Evolutionary conservation across 92 coral and sea anemone genomes (phyloP).

Genomic region (Actinostola sp.): DNA sequence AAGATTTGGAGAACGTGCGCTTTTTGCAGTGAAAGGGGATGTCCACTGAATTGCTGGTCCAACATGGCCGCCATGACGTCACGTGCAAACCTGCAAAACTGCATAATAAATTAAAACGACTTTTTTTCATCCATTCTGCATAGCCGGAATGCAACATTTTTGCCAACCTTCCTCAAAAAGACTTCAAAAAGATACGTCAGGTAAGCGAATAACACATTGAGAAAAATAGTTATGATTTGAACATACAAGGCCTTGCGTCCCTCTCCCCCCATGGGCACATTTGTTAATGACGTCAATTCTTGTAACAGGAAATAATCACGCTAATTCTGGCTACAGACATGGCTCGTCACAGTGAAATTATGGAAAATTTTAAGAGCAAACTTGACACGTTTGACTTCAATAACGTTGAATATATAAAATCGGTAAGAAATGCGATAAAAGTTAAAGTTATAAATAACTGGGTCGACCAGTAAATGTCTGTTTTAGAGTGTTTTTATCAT

Average conservation of each 20-base stretch:
- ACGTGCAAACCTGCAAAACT: no score
- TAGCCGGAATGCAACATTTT: slow-evolving; percentile 84
- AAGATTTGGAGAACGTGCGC: no score
- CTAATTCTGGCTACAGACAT: slow-evolving; percentile 79
- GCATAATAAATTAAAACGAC: no score
- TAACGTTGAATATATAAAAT: slow-evolving; percentile 70
- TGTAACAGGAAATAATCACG: slow-evolving; percentile 66
- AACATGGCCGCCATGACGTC: no score
- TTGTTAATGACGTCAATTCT: background rate
- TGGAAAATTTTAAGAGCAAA: slow-evolving; percentile 74
- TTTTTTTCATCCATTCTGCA: background rate
- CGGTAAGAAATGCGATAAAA: slow-evolving; percentile 52
- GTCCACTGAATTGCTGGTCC: no score
- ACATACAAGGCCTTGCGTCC: background rate
- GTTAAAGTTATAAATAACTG: no score
- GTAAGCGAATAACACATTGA: slow-evolving; percentile 19
- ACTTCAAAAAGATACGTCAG: slow-evolving; percentile 75
- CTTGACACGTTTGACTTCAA: slow-evolving; percentile 79
- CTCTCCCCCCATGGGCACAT: background rate
- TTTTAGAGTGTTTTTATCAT: no score
- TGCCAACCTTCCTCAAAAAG: slow-evolving; percentile 61
- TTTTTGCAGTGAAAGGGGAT: no score
- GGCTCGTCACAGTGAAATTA: slow-evolving; percentile 85
- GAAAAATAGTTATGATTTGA: background rate
- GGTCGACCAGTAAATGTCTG: no score